phyloP scores from a whole-genome alignment of 2,113 vertebrate genomes.

The Abramis brama region DNA sequence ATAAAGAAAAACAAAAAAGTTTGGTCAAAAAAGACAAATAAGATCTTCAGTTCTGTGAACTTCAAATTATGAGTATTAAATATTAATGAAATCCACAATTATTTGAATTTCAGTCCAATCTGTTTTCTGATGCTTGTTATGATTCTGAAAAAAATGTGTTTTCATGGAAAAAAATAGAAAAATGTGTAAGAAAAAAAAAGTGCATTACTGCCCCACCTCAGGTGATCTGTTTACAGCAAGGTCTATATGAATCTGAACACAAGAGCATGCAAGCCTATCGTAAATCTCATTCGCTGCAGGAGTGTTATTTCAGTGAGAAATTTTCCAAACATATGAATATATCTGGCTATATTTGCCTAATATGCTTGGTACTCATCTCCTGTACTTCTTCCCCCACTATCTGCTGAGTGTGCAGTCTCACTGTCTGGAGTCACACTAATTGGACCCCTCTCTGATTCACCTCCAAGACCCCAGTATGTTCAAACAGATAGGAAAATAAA shows the following conservation, averaged over 20 bases:
- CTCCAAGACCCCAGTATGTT: slow-evolving; percentile 77
- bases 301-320: slow-evolving; percentile 41
- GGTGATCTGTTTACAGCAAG: slow-evolving; percentile 14
- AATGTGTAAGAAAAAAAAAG: neutral
- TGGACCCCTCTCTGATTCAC: slow-evolving; percentile 77
- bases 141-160: neutral
- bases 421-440: slow-evolving; percentile 79
- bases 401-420: slow-evolving; percentile 76
- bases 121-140: neutral
- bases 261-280: neutral
- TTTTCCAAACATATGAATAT: slow-evolving; percentile 53
- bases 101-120: neutral
- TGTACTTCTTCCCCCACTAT: slow-evolving; percentile 60
- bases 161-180: no score
- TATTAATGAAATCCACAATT: neutral
- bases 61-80: neutral
- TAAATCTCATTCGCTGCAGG: slow-evolving; percentile 29
- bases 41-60: no score
- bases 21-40: no score
- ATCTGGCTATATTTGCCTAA: slow-evolving; percentile 57
- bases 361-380: slow-evolving; percentile 60
- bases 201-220: neutral
- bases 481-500: slow-evolving; percentile 80
- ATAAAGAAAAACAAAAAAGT: neutral
- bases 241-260: neutral